phyloP scores from a whole-genome alignment of 1,140 invertebrate species.

The Halyomorpha halys region DNA sequence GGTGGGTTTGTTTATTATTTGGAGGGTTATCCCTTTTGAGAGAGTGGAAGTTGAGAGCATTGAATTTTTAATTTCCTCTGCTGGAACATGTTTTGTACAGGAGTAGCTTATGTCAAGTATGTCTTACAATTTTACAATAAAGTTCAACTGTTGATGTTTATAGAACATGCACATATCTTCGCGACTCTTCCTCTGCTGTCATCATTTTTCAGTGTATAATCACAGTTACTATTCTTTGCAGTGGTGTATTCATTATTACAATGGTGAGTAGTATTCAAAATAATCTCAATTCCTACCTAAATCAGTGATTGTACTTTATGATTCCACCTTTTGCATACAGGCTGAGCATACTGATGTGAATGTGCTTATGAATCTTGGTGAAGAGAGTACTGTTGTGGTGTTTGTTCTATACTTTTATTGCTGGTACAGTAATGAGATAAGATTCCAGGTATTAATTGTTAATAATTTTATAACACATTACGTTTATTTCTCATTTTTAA shows the following conservation, averaged over 20 bases:
- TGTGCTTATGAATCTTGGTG: constrained; percentile 9
- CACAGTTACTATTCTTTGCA: background rate
- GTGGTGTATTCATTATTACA: constrained; percentile 4
- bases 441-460: background rate
- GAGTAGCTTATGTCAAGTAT: no score
- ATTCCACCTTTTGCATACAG: background rate
- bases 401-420: constrained; percentile 1
- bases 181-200: background rate
- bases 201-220: constrained; percentile 4
- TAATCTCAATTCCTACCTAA: background rate
- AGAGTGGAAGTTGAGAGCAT: no score
- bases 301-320: background rate
- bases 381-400: background rate
- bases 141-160: background rate
- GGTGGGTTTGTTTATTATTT: no score
- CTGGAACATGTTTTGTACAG: no score
- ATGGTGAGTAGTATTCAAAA: background rate
- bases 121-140: background rate
- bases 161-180: background rate
- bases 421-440: constrained; percentile 12
- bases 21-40: no score
- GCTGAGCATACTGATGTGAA: background rate
- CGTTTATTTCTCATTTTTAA: background rate
- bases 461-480: background rate
- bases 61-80: no score